Base-by-base conservation (phyloP, 2,797 vertebrate genomes). In the Melanotaenia boesemani region DNA sequence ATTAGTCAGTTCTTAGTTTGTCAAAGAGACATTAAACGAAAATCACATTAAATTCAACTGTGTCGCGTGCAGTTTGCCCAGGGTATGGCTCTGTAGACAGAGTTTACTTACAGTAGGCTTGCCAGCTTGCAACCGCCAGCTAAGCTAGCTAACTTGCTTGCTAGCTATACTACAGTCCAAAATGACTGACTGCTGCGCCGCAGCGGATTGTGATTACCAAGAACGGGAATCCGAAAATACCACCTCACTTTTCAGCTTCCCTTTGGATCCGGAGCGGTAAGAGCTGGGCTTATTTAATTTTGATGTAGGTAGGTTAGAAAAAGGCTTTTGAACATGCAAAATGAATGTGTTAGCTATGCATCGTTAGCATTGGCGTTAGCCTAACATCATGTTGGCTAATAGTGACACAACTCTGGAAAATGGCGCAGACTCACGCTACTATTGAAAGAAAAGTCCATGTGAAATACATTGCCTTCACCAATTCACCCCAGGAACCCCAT, bases 121-220 rank as follows among this genome's bases (percentile, higher is more conserved):
- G 64, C 66, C 81, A 87, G 86, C 79, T 87, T 89, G 87, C 90
- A 88, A 86, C 73, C 90, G 64, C 80, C 8, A 89, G 91, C 92
- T 84, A 91, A 86, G 89, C 88, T 90, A 92, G 92, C 89, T 84
- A 86, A 83, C 81, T 84, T 41, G 86, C 83, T 88, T 81, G 91
- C 86, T 83, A 89, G 89, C 88, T 86, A 73, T 85, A 90, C 90
- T 89, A 91, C 90, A 85, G 91, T 92, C 90, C 93, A 95, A 95
- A 89, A 96, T 96, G 96, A 95, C 94, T 86, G 94, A 96, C 88
- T 94, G 93, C 93, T 96, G 96, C 89, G 96, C 95, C 85, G 95
- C 94, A 87, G 91, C 91, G 74, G 93, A 93, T 77, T 96, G 96
- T 88, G 94, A 91, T 80, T 92, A 91, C 69, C 91, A 93, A 67